A percentile compares a stretch with the other conserved stretches of the same genome.
These are phyloP conservation scores for Microcaecilia unicolor DNA, from an alignment of 2,797 vertebrate species.

Conservation along the genomic window DNA sequence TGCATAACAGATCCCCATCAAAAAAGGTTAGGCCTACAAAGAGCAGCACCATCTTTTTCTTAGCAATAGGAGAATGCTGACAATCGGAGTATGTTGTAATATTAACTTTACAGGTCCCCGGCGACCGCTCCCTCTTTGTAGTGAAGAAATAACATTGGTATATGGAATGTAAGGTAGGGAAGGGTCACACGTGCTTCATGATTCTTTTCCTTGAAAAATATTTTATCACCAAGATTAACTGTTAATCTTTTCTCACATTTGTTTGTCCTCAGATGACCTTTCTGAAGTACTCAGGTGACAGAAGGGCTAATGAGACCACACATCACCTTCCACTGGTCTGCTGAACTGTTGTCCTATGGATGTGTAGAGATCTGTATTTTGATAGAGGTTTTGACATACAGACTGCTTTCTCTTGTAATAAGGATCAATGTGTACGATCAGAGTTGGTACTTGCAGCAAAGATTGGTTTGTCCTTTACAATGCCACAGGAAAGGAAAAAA, in stretches of 20 bases:
- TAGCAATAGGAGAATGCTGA: slow-evolving; percentile 7
- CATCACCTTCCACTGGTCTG: not conserved
- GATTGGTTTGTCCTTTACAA: too few species aligned
- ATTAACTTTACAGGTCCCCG: slow-evolving; percentile 13
- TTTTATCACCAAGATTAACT: slow-evolving; percentile 12
- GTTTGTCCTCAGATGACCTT: slow-evolving; percentile 10
- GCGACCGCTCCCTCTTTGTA: slow-evolving; percentile 13
- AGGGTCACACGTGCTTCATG: not conserved
- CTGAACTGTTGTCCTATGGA: not conserved
- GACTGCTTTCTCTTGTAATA: not conserved
- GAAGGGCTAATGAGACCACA: slow-evolving; percentile 5
- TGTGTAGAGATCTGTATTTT: not conserved
- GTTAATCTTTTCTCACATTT: slow-evolving; percentile 20
- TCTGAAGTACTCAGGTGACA: slow-evolving; percentile 10
- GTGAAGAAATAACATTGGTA: slow-evolving; percentile 17
- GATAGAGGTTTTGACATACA: not conserved
- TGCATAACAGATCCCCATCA: slow-evolving; percentile 12
- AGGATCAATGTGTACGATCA: not conserved
- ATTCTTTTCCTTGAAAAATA: slow-evolving; percentile 5
- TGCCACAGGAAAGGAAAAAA: not conserved
- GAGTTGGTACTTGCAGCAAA: too few species aligned
- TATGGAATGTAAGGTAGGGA: not conserved
- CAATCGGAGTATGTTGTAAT: slow-evolving; percentile 1
- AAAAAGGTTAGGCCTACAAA: slow-evolving; percentile 10
- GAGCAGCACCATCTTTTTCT: slow-evolving; percentile 4